Evolutionary conservation across 2,888 invertebrate species (phyloP).

Genomic region (Ophion costatus): DNA sequence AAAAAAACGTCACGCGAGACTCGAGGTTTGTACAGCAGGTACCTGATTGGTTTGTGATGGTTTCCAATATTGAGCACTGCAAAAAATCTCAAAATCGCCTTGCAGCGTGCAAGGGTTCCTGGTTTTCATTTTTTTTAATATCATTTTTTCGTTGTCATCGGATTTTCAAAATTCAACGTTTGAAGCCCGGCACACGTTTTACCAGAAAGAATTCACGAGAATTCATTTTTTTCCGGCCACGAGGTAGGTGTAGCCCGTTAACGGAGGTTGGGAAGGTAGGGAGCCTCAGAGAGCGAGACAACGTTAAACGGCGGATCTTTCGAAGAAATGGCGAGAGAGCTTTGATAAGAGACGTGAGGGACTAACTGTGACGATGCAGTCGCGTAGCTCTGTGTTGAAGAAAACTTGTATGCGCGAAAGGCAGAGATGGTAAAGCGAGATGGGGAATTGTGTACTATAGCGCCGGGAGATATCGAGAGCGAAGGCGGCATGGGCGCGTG

Average conservation of each 20-base stretch:
- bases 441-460: constrained; percentile 9
- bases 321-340: background rate
- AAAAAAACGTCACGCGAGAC: constrained; percentile 9
- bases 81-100: constrained; percentile 17
- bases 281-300: background rate
- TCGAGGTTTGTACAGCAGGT: constrained; percentile 14
- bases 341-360: background rate
- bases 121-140: constrained; percentile 9
- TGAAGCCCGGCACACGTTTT: too few relatives aligned
- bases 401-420: constrained; percentile 14
- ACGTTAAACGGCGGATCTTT: background rate
- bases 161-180: too few relatives aligned
- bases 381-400: background rate
- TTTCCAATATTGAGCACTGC: too few relatives aligned
- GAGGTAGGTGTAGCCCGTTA: constrained; percentile 16
- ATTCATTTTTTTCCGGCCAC: too few relatives aligned
- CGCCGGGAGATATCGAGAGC: constrained; percentile 53
- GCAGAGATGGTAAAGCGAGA: constrained; percentile 27
- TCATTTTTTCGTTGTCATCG: too few relatives aligned
- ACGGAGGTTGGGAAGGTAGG: constrained; percentile 19
- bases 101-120: constrained; percentile 19
- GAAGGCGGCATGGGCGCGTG: constrained; percentile 67
- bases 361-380: background rate
- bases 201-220: too few relatives aligned
- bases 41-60: too few relatives aligned